Evolutionary conservation across 2,113 vertebrate genomes (phyloP).

Genomic region (Nothoprocta perdicaria): DNA sequence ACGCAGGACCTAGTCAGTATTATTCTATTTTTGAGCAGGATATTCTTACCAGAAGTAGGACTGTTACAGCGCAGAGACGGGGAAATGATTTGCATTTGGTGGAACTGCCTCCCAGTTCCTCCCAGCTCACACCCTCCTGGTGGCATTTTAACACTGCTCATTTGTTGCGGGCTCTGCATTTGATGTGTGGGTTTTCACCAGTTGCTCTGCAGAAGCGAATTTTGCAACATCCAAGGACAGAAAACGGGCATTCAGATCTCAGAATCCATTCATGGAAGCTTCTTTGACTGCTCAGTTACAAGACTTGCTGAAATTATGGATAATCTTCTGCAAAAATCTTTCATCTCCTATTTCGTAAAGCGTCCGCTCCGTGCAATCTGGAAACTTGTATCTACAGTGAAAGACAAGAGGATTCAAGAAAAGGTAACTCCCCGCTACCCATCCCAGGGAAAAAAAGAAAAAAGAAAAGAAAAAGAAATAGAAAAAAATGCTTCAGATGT

Average conservation of each 20-base stretch:
- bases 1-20: constrained; percentile 55
- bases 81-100: constrained; percentile 56
- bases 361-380: constrained; percentile 55
- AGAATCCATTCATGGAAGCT: not conserved
- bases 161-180: constrained; percentile 30
- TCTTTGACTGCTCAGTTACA: constrained; percentile 2
- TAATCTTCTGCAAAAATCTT: constrained; percentile 59
- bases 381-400: constrained; percentile 43
- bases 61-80: not conserved
- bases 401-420: constrained; percentile 55
- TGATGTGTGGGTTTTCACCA: constrained; percentile 45
- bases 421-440: constrained; percentile 52
- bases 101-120: constrained; percentile 45
- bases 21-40: constrained; percentile 53
- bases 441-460: not conserved
- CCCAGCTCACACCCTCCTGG: not conserved
- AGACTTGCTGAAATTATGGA: constrained; percentile 63
- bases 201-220: constrained; percentile 40
- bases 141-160: constrained; percentile 48
- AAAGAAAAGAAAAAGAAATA: too few relatives aligned
- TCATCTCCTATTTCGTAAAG: constrained; percentile 62
- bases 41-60: constrained; percentile 59
- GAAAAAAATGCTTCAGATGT: not conserved
- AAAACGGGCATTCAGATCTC: not conserved
- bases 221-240: not conserved